Evolutionary conservation across 2,797 vertebrate genomes (phyloP).

Genomic region (Tinamus major): DNA sequence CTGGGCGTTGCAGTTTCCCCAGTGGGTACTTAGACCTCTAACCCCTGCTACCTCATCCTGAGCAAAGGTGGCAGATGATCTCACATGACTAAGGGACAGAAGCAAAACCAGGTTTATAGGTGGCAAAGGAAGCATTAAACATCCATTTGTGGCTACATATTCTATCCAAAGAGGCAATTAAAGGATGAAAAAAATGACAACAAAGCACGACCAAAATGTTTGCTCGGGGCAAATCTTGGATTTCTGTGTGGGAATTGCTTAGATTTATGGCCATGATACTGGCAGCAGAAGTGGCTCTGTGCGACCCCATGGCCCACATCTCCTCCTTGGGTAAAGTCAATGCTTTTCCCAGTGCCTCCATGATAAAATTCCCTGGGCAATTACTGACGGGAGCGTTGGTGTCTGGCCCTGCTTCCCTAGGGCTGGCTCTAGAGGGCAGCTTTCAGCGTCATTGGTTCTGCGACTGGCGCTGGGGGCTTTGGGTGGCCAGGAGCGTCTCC

Average conservation of each 20-base stretch:
- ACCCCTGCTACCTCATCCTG: constrained; percentile 5
- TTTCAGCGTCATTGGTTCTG: constrained; percentile 32
- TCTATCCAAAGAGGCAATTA: constrained; percentile 60
- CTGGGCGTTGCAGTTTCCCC: not conserved
- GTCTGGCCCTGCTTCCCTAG: constrained; percentile 34
- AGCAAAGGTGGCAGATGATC: constrained; percentile 50
- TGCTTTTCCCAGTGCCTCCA: constrained; percentile 51
- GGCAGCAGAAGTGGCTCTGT: constrained; percentile 47
- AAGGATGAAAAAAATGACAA: constrained; percentile 33
- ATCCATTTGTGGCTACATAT: constrained; percentile 42
- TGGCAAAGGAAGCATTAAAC: constrained; percentile 38
- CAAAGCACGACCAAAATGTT: constrained; percentile 52
- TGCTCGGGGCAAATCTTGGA: constrained; percentile 49
- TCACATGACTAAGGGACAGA: constrained; percentile 11
- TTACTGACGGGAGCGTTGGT: not conserved
- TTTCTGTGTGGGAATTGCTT: constrained; percentile 68
- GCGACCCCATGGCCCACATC: constrained; percentile 38
- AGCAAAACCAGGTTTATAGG: constrained; percentile 35
- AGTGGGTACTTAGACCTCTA: constrained; percentile 5
- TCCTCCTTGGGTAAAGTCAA: constrained; percentile 54
- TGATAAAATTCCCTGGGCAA: not conserved
- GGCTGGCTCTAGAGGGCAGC: not conserved
- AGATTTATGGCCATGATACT: constrained; percentile 51
- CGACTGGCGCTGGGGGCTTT: not conserved
- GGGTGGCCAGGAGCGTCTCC: not conserved